Conservation (phyloP, 2,113 vertebrate species). For the Chrysochloris asiatica region DNA sequence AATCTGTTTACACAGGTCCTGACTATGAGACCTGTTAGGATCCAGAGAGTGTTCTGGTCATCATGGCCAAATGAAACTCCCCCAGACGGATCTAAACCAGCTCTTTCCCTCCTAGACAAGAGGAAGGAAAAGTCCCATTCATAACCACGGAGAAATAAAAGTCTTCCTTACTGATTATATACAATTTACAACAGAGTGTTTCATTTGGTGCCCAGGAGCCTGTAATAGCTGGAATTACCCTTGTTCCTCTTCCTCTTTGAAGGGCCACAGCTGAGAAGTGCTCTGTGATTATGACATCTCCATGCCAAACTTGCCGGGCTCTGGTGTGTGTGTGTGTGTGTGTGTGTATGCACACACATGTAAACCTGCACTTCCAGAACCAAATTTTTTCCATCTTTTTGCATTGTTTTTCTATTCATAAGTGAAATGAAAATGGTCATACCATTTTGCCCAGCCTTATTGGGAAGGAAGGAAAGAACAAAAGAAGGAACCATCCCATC, state of each 20-base stretch:
- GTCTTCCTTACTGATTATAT: constrained; percentile 79
- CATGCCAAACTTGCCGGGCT: constrained; percentile 52
- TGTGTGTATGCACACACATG: fast-evolving
- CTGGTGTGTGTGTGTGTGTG: not conserved
- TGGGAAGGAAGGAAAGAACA: not conserved
- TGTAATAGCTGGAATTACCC: constrained; percentile 76
- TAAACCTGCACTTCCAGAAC: not conserved
- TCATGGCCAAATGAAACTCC: constrained; percentile 63
- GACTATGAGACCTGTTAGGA: constrained; percentile 25
- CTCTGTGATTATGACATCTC: constrained; percentile 73
- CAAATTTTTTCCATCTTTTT: not conserved
- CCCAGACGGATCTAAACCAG: constrained; percentile 72
- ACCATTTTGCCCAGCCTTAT: not conserved
- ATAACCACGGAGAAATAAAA: constrained; percentile 72
- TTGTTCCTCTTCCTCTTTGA: constrained; percentile 75
- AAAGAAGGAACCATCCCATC: too few species aligned
- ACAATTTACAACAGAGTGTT: constrained; percentile 72
- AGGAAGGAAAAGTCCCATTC: constrained; percentile 78
- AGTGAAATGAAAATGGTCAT: not conserved
- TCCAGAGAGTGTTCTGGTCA: constrained; percentile 50
- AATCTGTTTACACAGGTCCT: constrained; percentile 42
- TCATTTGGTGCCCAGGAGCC: constrained; percentile 73
- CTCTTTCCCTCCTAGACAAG: constrained; percentile 69
- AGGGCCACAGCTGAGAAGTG: constrained; percentile 55
- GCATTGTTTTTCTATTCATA: not conserved